phyloP scores from a whole-genome alignment of 2,888 invertebrate genomes.

The Drosophila sordidula region DNA sequence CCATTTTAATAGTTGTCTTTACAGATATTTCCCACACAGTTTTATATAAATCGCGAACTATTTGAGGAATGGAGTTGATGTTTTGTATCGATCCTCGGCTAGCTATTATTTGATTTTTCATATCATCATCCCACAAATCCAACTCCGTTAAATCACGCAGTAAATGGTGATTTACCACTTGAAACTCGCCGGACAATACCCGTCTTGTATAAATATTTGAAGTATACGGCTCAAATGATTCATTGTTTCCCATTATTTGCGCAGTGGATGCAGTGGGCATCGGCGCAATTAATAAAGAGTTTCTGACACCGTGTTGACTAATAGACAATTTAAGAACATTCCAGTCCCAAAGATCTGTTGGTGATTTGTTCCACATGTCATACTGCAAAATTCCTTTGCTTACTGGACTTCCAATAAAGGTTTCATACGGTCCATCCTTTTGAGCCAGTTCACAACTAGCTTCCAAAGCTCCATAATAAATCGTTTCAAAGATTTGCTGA shows the following conservation, averaged over 20 bases:
- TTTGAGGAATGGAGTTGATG: slow-evolving; percentile 93
- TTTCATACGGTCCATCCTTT: slow-evolving; percentile 93
- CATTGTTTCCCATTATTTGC: slow-evolving; percentile 99
- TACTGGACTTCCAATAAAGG: slow-evolving; percentile 95
- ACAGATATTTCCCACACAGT: slow-evolving; percentile 99
- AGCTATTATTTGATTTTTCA: slow-evolving; percentile 97
- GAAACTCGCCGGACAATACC: slow-evolving; percentile 97
- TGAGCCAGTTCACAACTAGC: slow-evolving; percentile 97
- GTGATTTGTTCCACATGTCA: slow-evolving; percentile 98
- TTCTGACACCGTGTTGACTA: slow-evolving; percentile 94
- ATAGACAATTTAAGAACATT: slow-evolving; percentile 92
- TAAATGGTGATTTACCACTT: slow-evolving; percentile 98
- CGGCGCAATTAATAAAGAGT: slow-evolving; percentile 96
- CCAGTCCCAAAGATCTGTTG: slow-evolving; percentile 97
- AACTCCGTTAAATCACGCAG: slow-evolving; percentile 95
- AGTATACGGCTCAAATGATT: slow-evolving; percentile 99
- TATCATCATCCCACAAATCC: slow-evolving; percentile 96
- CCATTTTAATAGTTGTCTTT: slow-evolving; percentile 96
- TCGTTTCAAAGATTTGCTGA: slow-evolving; percentile 98
- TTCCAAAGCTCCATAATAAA: slow-evolving; percentile 98
- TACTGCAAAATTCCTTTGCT: slow-evolving; percentile 98
- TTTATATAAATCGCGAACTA: slow-evolving; percentile 95
- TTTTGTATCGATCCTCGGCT: slow-evolving; percentile 96
- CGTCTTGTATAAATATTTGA: slow-evolving; percentile 97
- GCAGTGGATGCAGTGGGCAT: slow-evolving; percentile 99